Evolutionary conservation across 2,888 invertebrate species (phyloP), one percentile per base, ranked within the genome.

Genomic region (Scrobipalpa atriplicella): DNA sequence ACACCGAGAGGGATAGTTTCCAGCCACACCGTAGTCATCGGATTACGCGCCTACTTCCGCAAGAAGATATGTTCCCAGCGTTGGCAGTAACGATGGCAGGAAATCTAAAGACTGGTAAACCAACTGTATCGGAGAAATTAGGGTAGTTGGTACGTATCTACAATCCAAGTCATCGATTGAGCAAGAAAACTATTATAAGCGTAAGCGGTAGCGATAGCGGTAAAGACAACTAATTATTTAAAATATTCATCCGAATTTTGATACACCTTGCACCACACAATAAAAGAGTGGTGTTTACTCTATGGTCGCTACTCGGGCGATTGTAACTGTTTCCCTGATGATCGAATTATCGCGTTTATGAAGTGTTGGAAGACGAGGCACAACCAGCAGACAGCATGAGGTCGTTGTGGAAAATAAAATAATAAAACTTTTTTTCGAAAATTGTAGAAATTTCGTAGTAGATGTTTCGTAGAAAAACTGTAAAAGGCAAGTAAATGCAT

Each of bases 291-390:
- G 74, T 90, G 89, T 90, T 90, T 88, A 87, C 75, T 70, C 68
- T 73, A 72, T 72, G 71, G 79, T 75, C 86, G 86, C 85, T 85
- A 84, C 83, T 79, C 80, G 76, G 77, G 82, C 83, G 81, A 89
- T 85, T 89, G 89, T 89, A 90, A 89, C 90, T 83, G 84, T 87
- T 89, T 85, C 85, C 85, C 84, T 71, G 71, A 77, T 80, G 81
- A 80, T 79, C 80, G 82, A 89, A 87, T 87, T 83, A 85, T 87
- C 83, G 79, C 72, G 67, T 81, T 80, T 83, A 79, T 80, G 83
- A 80, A 89, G 86, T 91, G 79, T 86, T 90, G 80, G 89, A 90
- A 80, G 83, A 70, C 83, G 68, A 83, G 73, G 90, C 90, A 11
- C 39, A 39, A 39, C n/a, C 43, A 43, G 52, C 64, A 52, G 67